Evolutionary conservation across 2,888 invertebrate species (phyloP), one percentile per base, ranked within the genome.

Genomic region (Drosophila fungiperda): DNA sequence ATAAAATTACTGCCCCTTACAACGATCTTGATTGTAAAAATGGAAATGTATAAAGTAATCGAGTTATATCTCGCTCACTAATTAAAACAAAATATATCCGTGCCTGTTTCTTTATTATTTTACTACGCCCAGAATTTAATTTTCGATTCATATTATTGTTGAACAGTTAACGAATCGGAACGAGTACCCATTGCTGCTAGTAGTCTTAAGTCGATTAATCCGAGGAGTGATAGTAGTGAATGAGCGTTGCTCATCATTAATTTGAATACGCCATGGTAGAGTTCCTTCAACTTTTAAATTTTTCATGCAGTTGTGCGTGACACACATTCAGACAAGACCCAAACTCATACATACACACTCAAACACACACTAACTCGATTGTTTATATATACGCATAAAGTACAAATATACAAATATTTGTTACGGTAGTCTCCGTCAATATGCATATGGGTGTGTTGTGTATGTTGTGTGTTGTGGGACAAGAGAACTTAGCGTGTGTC

Each of bases 231-330:
- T 86, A 88, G 55, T 54, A 48, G n/a, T 50, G 42, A 29, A 50
- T 53, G 52, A 50, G 48, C 35, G 53, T 40, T 29, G 76, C 80
- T 90, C 89, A 87, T 90, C 87, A 89, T 89, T 89, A 87, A 40
- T 70, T 73, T 73, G 33, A 69, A 65, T 75, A 75, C 66, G 59
- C 61, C 53, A 49, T 48, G 17, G 55, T 11, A 68, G 73, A 90
- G 90, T 87, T 87, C 87, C 78, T 87, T 87, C 82, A 87, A 87
- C 87, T 87, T 69, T 57, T 68, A 55, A 32, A n/a, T 45, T 55
- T 61, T 42, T 63, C 48, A 55, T 58, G 57, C 26, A 20, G 61
- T 40, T 68, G 68, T 79, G 70, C 75, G 65, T 80, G 87, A 76
- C 82, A 74, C 68, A 82, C 72, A 82, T 68, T 71, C 45, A 20